Evolutionary conservation across 1,140 invertebrate genomes (phyloP), one percentile per base, ranked within the genome.

Genomic region (Meloidogyne exigua): DNA sequence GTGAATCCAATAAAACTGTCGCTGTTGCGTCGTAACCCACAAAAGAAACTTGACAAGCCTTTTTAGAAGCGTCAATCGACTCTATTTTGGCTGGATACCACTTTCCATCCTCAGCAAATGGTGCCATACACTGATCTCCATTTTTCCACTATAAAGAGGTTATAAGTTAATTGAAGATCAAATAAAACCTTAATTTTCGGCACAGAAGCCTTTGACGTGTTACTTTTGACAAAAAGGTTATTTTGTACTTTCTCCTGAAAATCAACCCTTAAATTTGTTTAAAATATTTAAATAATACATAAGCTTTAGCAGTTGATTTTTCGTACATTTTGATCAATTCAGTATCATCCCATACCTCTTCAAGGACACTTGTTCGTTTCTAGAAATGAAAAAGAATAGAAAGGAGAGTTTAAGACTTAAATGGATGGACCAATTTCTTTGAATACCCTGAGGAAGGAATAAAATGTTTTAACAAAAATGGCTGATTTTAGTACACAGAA

Each of bases 61-160:
- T 57, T 32, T 67, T 75, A 10, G 42, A 36, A 18, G 12, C n/a
- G 18, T 72, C 25, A 12, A 81, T 28, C 1, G 21, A 32, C 4
- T 75, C 42, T 39, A 81, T 80, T 68, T 78, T 84, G 11, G 80
- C 80, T 18, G 76, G 72, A 72, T 81, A 81, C 57, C 76, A 81
- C 26, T 68, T 57, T 7, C 80, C 80, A 26, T 81, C 80, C 4
- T 49, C 79, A 10, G 28, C 76, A 66, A 81, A 81, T 25, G 68
- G 81, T 4, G 80, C 80, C 76, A 83, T 80, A 63, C 80, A 81
- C 13, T 25, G 21, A 26, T 81, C 81, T 21, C 77, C 78, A 21
- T 72, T 39, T 25, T 79, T 83, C 80, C 80, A 81, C 36, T 68
- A 23, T 72, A 70, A 80, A 80, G 7, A 1, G 26, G 49, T 26